Evolutionary conservation across 2,888 invertebrate species (phyloP).

Genomic region (Rhagonycha fulva): DNA sequence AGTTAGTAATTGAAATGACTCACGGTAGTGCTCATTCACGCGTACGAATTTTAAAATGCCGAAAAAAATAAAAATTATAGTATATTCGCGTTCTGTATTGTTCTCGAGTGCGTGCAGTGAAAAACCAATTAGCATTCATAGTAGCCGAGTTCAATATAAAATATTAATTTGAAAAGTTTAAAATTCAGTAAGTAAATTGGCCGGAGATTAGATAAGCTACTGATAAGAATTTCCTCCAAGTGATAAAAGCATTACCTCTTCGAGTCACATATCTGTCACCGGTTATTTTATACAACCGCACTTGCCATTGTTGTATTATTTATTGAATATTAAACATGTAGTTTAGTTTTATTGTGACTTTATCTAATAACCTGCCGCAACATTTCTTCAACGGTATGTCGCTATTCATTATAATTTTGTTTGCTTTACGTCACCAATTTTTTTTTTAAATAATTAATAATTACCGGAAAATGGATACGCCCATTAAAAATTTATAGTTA

Average conservation of each 20-base stretch:
- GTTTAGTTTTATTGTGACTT: conserved; percentile 4
- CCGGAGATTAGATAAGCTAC: conserved; percentile 27
- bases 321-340: conserved; percentile 11
- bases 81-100: background rate
- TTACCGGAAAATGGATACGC: conserved; percentile 1
- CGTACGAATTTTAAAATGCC: conserved; percentile 9
- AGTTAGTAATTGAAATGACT: conserved; percentile 28
- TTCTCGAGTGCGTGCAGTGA: background rate
- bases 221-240: conserved; percentile 29
- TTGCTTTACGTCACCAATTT: background rate
- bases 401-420: background rate
- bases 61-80: conserved; percentile 6
- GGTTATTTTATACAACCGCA: conserved; percentile 19
- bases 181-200: conserved; percentile 25
- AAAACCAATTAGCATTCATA: background rate
- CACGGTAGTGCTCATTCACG: conserved; percentile 7
- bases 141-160: background rate
- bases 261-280: conserved; percentile 24
- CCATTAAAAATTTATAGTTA: background rate
- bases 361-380: background rate
- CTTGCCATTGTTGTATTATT: background rate
- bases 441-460: background rate
- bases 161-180: background rate
- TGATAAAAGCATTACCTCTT: conserved; percentile 28
- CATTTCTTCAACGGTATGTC: background rate